A percentile compares a stretch with the other conserved stretches of the same genome.
Evolutionary conservation across 2,888 invertebrate genomes (phyloP).

Genomic region (Hirudinaria manillensis): DNA sequence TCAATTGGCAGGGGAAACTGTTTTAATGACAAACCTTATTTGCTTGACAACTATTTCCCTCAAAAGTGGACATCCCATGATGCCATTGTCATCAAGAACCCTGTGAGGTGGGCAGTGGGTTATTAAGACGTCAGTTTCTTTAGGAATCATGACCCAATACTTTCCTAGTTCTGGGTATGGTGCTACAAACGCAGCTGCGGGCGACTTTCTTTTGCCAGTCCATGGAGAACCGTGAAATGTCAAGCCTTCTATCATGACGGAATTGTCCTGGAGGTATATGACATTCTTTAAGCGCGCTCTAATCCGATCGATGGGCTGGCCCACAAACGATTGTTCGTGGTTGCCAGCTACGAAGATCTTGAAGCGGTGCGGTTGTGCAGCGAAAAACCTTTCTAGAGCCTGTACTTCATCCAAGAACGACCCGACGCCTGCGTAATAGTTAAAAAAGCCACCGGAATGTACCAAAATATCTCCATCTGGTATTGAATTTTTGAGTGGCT

Average conservation of each 20-base stretch:
- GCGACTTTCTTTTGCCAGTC: constrained; percentile 43
- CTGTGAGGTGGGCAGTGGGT: constrained; percentile 48
- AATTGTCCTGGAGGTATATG: constrained; percentile 46
- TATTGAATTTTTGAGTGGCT: constrained; percentile 40
- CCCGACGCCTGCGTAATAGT: constrained; percentile 35
- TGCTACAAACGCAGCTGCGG: constrained; percentile 44
- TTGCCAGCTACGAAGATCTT: constrained; percentile 50
- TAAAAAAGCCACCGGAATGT: constrained; percentile 48
- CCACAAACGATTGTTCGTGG: constrained; percentile 45
- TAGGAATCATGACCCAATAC: constrained; percentile 45
- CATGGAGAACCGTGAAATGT: constrained; percentile 49
- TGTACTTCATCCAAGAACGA: constrained; percentile 34
- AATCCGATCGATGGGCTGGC: constrained; percentile 39
- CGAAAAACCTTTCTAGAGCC: constrained; percentile 43
- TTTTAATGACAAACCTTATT: constrained; percentile 26
- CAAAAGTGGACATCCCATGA: constrained; percentile 35
- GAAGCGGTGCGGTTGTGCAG: constrained; percentile 44
- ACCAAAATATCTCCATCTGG: constrained; percentile 48
- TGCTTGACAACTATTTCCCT: constrained; percentile 34
- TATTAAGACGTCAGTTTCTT: constrained; percentile 46
- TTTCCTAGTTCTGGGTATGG: constrained; percentile 39
- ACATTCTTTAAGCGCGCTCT: constrained; percentile 42
- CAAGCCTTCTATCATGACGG: constrained; percentile 43
- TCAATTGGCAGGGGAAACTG: background rate
- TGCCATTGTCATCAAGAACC: constrained; percentile 41